Evolutionary conservation across 2,797 vertebrate genomes (phyloP).

Genomic region (Poecilia picta): DNA sequence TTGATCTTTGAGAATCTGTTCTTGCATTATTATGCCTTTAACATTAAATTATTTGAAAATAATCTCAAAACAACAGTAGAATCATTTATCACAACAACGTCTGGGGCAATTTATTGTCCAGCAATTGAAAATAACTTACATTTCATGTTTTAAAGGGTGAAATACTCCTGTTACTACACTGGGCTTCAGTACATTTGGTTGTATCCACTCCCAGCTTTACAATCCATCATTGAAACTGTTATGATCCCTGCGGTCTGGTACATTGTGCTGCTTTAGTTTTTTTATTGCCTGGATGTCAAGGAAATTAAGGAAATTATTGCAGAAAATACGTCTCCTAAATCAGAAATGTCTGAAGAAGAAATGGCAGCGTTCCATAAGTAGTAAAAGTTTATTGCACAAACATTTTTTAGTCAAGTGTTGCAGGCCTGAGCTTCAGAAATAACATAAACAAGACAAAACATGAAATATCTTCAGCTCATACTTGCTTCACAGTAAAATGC

Average conservation of each 20-base stretch:
- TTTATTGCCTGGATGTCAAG: background rate
- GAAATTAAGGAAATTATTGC: background rate
- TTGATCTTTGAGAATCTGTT: too few relatives aligned
- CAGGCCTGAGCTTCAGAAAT: background rate
- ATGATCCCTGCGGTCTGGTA: background rate
- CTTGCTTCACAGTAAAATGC: background rate
- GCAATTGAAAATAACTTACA: background rate
- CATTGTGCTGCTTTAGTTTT: background rate
- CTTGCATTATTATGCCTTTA: too few relatives aligned
- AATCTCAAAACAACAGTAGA: too few relatives aligned
- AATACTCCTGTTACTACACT: background rate
- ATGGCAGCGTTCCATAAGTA: background rate
- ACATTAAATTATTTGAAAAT: too few relatives aligned
- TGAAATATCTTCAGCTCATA: background rate
- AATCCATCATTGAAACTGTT: background rate
- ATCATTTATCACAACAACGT: too few relatives aligned
- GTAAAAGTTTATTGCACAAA: background rate
- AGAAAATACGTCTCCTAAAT: background rate
- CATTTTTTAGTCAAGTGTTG: background rate
- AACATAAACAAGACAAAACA: slow-evolving; percentile 2
- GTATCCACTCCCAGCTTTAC: background rate
- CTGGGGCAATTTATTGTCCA: too few relatives aligned
- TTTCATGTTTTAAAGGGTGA: background rate
- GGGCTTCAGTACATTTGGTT: background rate
- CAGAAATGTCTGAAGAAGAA: background rate